Evolutionary conservation across 2,797 vertebrate species (phyloP).

Genomic region (Aselliscus stoliczkanus): DNA sequence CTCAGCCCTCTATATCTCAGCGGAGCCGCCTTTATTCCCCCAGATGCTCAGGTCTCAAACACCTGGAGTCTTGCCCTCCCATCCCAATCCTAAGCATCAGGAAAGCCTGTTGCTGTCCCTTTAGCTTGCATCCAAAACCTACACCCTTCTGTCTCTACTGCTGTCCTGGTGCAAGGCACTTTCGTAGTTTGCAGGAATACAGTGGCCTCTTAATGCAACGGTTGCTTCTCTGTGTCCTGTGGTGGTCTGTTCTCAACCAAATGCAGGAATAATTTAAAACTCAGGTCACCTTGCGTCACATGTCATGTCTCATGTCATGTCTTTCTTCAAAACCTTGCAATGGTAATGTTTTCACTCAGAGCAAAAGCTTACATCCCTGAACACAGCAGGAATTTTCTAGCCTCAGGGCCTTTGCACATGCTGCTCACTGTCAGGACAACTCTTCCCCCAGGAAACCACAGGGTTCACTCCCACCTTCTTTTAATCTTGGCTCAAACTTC

Average conservation of each 20-base stretch:
- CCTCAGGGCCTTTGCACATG: background rate
- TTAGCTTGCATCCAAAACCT: too few species aligned
- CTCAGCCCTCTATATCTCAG: too few species aligned
- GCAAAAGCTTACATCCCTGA: background rate
- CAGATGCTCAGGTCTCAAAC: too few species aligned
- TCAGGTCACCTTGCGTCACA: background rate
- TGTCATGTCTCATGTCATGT: background rate
- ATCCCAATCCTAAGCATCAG: too few species aligned
- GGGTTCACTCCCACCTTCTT: background rate
- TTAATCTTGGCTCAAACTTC: background rate
- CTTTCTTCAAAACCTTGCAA: background rate
- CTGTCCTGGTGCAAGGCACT: too few species aligned
- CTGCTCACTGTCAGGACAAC: background rate
- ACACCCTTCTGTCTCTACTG: too few species aligned
- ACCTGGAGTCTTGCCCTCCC: too few species aligned
- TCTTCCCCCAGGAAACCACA: background rate
- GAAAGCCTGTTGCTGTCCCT: too few species aligned
- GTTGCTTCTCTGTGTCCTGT: background rate
- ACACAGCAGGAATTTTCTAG: background rate
- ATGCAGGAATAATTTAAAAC: background rate
- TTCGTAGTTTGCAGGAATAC: too few species aligned
- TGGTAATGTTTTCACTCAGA: background rate
- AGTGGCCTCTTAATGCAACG: too few species aligned
- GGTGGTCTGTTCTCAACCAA: background rate
- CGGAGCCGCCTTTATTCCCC: too few species aligned